phyloP scores from a whole-genome alignment of 2,113 vertebrate species.

The Seriola aureovittata region DNA sequence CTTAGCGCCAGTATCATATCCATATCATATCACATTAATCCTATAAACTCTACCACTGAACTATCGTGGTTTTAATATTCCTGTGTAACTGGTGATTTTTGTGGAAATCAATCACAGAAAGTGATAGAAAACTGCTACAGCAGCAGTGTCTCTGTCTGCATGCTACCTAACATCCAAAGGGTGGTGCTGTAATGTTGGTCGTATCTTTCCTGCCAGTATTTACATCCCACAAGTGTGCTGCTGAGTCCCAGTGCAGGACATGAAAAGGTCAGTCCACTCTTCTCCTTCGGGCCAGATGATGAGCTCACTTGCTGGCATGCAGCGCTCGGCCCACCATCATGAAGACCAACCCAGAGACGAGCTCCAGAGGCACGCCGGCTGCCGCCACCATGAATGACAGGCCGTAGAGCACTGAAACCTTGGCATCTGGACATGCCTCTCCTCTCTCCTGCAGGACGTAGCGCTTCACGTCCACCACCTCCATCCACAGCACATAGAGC shows the following conservation, averaged over 20 bases:
- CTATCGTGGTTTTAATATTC: neutral
- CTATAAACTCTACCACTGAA: neutral
- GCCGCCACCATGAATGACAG: conserved; percentile 90
- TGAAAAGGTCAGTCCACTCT: conserved; percentile 50
- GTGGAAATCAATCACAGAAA: conserved; percentile 25
- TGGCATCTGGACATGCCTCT: conserved; percentile 70
- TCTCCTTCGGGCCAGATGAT: neutral
- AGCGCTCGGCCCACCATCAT: conserved; percentile 84
- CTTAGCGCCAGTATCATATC: neutral
- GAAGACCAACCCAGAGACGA: conserved; percentile 88
- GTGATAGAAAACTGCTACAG: conserved; percentile 3
- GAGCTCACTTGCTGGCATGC: conserved; percentile 66
- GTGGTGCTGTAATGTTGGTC: conserved; percentile 19
- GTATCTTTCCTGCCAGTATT: conserved; percentile 28
- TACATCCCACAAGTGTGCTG: conserved; percentile 32
- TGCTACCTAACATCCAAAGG: conserved; percentile 18
- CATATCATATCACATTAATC: neutral
- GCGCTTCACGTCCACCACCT: conserved; percentile 87
- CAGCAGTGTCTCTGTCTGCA: neutral
- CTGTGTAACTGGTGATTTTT: neutral
- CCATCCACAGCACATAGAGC: conserved; percentile 92
- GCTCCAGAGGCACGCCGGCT: conserved; percentile 85
- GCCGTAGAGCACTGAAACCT: conserved; percentile 85
- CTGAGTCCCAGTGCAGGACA: conserved; percentile 37
- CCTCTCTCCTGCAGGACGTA: conserved; percentile 90